Percentiles rank a stretch among this genome's conserved stretches.
Conservation (phyloP, 2,888 invertebrate genomes). For the Lithophane ornitopus region DNA sequence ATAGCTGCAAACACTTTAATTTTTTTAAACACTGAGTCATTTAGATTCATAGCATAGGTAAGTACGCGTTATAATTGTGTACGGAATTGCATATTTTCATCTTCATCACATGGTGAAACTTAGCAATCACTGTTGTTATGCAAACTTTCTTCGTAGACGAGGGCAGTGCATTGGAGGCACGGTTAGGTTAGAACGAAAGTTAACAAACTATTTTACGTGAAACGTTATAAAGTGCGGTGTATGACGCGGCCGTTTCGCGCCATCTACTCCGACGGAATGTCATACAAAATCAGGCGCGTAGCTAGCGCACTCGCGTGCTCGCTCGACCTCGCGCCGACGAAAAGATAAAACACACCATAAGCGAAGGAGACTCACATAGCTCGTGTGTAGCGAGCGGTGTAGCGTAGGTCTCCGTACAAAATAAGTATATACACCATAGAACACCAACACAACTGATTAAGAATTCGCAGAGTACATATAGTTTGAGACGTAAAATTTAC, state of each 20-base stretch:
- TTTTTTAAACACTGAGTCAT: constrained; percentile 86
- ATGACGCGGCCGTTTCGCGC: constrained; percentile 79
- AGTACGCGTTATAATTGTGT: constrained; percentile 72
- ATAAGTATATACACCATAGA: constrained; percentile 11
- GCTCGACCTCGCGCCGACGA: constrained; percentile 54
- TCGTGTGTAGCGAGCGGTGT: constrained; percentile 46
- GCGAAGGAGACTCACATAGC: constrained; percentile 71
- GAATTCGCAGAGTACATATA: constrained; percentile 24
- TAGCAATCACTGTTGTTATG: constrained; percentile 50
- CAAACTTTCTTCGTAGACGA: constrained; percentile 31
- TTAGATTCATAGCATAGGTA: constrained; percentile 74
- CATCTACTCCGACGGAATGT: constrained; percentile 80
- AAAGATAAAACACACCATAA: constrained; percentile 75
- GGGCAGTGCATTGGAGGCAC: constrained; percentile 50
- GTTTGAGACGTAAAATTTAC: constrained; percentile 4
- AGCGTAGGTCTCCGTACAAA: constrained; percentile 64
- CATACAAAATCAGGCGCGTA: constrained; percentile 54
- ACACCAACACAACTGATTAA: constrained; percentile 40
- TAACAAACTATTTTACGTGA: constrained; percentile 71
- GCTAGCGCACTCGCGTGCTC: constrained; percentile 62
- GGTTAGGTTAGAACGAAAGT: constrained; percentile 75
- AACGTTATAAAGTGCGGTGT: constrained; percentile 67
- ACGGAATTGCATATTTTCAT: constrained; percentile 66
- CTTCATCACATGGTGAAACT: constrained; percentile 70
- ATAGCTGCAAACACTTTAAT: constrained; percentile 77